These are phyloP conservation scores for Pollimyrus isidori DNA, from an alignment of 2,113 vertebrate species.

Conservation along the genomic window DNA sequence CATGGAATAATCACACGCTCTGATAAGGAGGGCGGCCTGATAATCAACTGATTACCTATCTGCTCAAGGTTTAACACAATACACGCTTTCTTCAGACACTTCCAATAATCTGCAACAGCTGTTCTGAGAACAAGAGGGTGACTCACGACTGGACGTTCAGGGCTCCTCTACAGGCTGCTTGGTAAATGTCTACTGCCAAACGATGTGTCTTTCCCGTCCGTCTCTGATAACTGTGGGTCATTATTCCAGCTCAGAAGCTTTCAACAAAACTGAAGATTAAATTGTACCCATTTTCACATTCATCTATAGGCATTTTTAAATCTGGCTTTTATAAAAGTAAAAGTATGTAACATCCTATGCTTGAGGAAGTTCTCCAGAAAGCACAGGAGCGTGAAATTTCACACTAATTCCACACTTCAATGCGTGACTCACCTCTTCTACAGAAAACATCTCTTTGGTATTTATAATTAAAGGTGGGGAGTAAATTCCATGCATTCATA, in stretches of 20 bases:
- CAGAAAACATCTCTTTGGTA: slow-evolving; percentile 20
- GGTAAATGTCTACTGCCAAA: neutral
- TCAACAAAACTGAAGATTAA: neutral
- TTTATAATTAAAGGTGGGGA: neutral
- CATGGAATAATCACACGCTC: neutral
- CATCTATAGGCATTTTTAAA: neutral
- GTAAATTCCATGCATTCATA: neutral
- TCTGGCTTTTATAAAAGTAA: neutral
- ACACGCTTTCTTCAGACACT: neutral
- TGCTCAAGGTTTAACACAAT: neutral
- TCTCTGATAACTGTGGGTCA: neutral
- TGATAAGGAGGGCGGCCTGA: neutral
- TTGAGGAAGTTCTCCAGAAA: neutral
- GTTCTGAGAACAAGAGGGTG: neutral
- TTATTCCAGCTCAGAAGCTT: neutral
- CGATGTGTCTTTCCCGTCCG: neutral
- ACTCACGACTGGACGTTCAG: neutral
- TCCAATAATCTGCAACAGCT: neutral
- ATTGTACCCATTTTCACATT: neutral
- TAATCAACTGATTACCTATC: neutral
- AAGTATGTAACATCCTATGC: neutral
- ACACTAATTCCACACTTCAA: slow-evolving; percentile 4
- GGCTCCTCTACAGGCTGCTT: slow-evolving; percentile 2
- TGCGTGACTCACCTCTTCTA: slow-evolving; percentile 23
- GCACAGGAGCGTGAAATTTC: neutral